Conservation (phyloP, 1,140 invertebrate species). For the Paraescarpia echinospica region DNA sequence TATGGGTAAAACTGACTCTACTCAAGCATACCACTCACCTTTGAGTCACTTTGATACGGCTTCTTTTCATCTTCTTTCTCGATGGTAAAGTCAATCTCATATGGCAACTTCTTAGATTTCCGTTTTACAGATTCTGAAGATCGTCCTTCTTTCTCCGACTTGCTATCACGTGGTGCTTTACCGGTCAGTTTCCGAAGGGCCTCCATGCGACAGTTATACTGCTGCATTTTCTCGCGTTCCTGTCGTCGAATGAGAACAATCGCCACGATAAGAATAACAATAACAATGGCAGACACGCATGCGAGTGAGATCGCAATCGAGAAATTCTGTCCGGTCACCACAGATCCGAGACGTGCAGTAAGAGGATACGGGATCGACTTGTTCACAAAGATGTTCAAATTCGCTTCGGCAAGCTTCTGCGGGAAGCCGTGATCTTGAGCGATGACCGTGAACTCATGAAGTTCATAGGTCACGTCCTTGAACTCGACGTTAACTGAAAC, state of each 20-base stretch:
- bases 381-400: conserved; percentile 14
- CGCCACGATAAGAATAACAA: conserved; percentile 1
- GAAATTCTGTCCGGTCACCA: conserved; percentile 15
- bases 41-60: neutral
- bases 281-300: conserved; percentile 1
- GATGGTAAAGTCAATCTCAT: neutral
- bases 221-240: neutral
- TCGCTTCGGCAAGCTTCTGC: neutral
- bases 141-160: neutral
- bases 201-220: conserved; percentile 21
- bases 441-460: conserved; percentile 15
- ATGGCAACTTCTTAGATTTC: neutral
- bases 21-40: neutral
- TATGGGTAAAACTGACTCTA: neutral
- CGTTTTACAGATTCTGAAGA: neutral
- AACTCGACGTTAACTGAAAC: conserved; percentile 12
- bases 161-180: neutral
- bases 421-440: conserved; percentile 18
- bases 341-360: neutral
- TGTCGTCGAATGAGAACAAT: conserved; percentile 8
- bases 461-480: conserved; percentile 31
- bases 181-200: neutral
- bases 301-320: conserved; percentile 16
- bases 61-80: conserved; percentile 6
- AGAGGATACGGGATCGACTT: neutral